Base-by-base conservation (phyloP, 2,113 vertebrate genomes). In the Indicator indicator region DNA sequence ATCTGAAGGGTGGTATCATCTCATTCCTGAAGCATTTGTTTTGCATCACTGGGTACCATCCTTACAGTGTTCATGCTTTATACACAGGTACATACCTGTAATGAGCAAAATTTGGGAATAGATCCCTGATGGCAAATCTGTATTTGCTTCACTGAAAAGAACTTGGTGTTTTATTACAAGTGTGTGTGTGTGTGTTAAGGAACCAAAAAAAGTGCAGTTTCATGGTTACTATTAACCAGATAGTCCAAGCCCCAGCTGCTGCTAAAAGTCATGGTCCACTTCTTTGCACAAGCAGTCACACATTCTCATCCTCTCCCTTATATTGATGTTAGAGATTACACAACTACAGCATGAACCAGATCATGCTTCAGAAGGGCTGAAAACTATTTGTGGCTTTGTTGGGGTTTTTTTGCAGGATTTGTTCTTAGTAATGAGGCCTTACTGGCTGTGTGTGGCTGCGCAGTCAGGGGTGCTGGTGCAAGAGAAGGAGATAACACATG, bases 331-430 rank as follows among this genome's bases (percentile, higher is more conserved):
- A 38, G 60, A 76, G 60, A 32, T 90, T 88, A 64, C 64, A 60
- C 64, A 88, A 33, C 42, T 68, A 83, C 60, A 83, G 60, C 24
- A 27, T 72, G 79, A 94, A 68, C 78, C 75, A 80, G 56, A 74
- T 74, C 32, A 11, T 69, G 54, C 33, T n/a, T 93, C 56, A 56
- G 76, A 91, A 91, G 56, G 79, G 38, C 64, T 85, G 56, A 80
- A 77, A 70, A 44, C 21, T 80, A 6, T 77, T 91, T 59, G 59
- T 94, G 90, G 72, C 27, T 60, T 60, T 32, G 26, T 60, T 36
- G 50, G 46, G 10, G 5, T 26, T 0, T 80, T 88, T 74, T 59
- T 91, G 8, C n/a, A 38, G 60, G 4, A 26, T 89, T 94, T 85
- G 52, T 13, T 83, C 36, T 74, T 32, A 24, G 30, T 80, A 75